Percentiles rank a stretch among this genome's conserved stretches.
phyloP scores from a whole-genome alignment of 2,888 invertebrate genomes.

The Monochamus alternatus region DNA sequence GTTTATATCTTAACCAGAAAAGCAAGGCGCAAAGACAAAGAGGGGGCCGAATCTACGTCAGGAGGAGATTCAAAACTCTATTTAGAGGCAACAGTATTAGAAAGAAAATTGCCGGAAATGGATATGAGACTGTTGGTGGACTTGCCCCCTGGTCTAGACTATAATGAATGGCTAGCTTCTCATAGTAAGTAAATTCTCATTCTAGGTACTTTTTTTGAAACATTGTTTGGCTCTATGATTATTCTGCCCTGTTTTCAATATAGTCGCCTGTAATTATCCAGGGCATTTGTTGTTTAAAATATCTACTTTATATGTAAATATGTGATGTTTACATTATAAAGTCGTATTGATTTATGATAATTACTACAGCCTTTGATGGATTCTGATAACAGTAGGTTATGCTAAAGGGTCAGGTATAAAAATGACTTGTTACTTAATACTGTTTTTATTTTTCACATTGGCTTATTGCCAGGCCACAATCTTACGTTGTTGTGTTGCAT shows the following conservation, averaged over 20 bases:
- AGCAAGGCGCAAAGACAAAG: slow-evolving; percentile 97
- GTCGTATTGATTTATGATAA: slow-evolving; percentile 27
- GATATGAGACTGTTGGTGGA: slow-evolving; percentile 95
- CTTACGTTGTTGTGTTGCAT: slow-evolving; percentile 11
- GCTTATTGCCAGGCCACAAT: neutral
- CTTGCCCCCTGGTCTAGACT: slow-evolving; percentile 95
- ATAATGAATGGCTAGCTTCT: slow-evolving; percentile 99
- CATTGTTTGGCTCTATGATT: neutral
- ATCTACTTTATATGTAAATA: slow-evolving; percentile 1
- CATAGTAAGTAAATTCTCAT: slow-evolving; percentile 91
- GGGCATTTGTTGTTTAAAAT: neutral
- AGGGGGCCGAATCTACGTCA: slow-evolving; percentile 78
- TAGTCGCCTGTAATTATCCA: neutral
- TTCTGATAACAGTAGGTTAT: neutral
- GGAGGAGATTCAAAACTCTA: slow-evolving; percentile 93
- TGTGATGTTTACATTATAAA: slow-evolving; percentile 1
- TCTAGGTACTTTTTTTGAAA: slow-evolving; percentile 78
- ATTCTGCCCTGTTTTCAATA: neutral
- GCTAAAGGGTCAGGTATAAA: slow-evolving; percentile 6
- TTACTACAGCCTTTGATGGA: neutral
- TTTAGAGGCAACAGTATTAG: slow-evolving; percentile 94
- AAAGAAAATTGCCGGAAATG: slow-evolving; percentile 94
- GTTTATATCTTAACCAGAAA: slow-evolving; percentile 79
- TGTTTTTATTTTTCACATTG: neutral
- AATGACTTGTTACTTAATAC: neutral